A percentile compares a stretch with the other conserved stretches of the same genome.
These are phyloP conservation scores for Pholis gunnellus DNA, from an alignment of 2,113 vertebrate species.

Conservation along the genomic window DNA sequence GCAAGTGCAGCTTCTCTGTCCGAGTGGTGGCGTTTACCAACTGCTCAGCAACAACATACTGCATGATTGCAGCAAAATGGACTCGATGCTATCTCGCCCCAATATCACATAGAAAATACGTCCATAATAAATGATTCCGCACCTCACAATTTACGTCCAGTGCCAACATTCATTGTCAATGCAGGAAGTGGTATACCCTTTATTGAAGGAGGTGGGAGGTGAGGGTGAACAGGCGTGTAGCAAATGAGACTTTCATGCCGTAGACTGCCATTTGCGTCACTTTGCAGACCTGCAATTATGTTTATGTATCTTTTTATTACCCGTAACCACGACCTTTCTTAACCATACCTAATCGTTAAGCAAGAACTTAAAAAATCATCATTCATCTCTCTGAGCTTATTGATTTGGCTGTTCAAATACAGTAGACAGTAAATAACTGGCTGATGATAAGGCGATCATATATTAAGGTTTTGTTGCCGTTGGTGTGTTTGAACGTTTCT, in stretches of 20 bases:
- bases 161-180: not conserved
- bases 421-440: slow-evolving; percentile 1
- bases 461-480: not conserved
- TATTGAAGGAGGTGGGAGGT: not conserved
- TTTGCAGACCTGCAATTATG: slow-evolving; percentile 2
- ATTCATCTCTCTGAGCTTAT: not conserved
- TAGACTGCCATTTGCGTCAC: not conserved
- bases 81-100: not conserved
- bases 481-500: not conserved
- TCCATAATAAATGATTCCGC: not conserved
- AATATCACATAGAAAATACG: not conserved
- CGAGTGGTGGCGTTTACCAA: slow-evolving; percentile 1
- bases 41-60: not conserved
- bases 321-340: not conserved
- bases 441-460: not conserved
- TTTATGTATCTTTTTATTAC: slow-evolving; percentile 1
- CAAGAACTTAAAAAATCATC: not conserved
- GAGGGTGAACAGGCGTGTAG: not conserved
- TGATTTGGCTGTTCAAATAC: too few relatives aligned
- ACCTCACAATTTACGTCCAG: not conserved
- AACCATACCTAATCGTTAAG: not conserved
- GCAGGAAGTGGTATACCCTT: not conserved
- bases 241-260: not conserved
- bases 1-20: slow-evolving; percentile 11
- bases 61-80: slow-evolving; percentile 5